A percentile compares a stretch with the other conserved stretches of the same genome.
phyloP scores from a whole-genome alignment of 2,888 invertebrate genomes.

The Pristionchus maxplancki region DNA sequence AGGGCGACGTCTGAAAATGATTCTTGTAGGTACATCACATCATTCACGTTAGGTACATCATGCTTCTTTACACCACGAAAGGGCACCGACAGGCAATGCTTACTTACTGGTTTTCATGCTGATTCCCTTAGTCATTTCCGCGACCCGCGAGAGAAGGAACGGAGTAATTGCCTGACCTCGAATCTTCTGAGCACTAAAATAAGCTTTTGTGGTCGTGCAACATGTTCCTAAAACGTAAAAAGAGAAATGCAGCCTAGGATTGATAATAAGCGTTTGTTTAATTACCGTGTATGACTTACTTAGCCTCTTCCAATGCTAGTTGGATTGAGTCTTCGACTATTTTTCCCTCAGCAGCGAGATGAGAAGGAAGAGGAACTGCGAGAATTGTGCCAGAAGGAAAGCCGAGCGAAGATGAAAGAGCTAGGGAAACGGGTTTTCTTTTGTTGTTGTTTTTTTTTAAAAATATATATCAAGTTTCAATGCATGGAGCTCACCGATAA shows the following conservation, averaged over 20 bases:
- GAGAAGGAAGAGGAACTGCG: slow-evolving; percentile 90
- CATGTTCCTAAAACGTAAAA: too few relatives aligned
- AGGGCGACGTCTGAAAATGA: slow-evolving; percentile 87
- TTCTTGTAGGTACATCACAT: too few relatives aligned
- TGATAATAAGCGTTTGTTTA: too few relatives aligned
- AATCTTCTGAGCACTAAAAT: slow-evolving; percentile 79
- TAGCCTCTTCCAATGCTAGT: slow-evolving; percentile 83
- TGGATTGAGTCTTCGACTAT: slow-evolving; percentile 85
- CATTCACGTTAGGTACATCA: too few relatives aligned
- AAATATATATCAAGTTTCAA: background rate
- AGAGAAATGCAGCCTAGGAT: too few relatives aligned
- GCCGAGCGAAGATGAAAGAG: slow-evolving; percentile 70
- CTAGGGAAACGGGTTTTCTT: slow-evolving; percentile 79
- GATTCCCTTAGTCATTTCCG: slow-evolving; percentile 87
- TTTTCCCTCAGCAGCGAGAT: slow-evolving; percentile 80
- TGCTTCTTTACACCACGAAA: too few relatives aligned
- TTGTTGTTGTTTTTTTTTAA: too few relatives aligned
- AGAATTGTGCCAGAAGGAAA: slow-evolving; percentile 84
- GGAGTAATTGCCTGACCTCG: slow-evolving; percentile 93
- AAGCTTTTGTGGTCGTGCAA: too few relatives aligned
- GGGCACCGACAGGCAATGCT: too few relatives aligned
- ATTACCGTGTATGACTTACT: too few relatives aligned
- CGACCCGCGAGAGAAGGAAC: slow-evolving; percentile 88
- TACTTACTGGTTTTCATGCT: slow-evolving; percentile 89
- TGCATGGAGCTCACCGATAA: slow-evolving; percentile 80